Conservation (phyloP, 2,797 vertebrate genomes). For the Nyctibius grandis region DNA sequence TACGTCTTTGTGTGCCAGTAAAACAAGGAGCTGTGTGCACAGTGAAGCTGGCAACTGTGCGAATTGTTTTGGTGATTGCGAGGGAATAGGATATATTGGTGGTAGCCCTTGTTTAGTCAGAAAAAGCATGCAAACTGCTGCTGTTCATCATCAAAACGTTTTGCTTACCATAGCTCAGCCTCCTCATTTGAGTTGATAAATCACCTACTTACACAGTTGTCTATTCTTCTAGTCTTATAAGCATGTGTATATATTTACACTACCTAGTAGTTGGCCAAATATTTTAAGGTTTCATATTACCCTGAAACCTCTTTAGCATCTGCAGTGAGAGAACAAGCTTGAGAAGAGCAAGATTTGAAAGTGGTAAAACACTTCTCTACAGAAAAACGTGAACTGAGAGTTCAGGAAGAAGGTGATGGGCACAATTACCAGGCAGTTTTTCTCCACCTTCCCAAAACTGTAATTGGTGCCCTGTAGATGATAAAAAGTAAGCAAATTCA, state of each 20-base stretch:
- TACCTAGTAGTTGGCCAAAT: background rate
- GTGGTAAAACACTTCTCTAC: background rate
- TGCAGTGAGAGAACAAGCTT: background rate
- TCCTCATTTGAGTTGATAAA: background rate
- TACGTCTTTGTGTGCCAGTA: background rate
- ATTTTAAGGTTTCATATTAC: background rate
- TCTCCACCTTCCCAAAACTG: background rate
- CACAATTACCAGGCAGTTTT: background rate
- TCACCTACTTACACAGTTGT: background rate
- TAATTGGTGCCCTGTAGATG: background rate
- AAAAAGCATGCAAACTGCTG: background rate
- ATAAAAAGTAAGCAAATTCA: background rate
- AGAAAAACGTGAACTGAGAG: background rate
- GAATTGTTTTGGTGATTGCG: background rate
- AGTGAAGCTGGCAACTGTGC: background rate
- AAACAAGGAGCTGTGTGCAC: background rate
- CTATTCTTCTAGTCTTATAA: background rate
- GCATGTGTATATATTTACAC: background rate
- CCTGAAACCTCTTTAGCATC: background rate
- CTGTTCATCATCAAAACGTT: background rate
- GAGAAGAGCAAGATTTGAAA: background rate
- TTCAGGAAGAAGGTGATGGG: background rate
- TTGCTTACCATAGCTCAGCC: background rate
- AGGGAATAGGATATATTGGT: background rate
- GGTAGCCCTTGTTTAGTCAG: background rate